Conservation (phyloP, 2,113 vertebrate genomes). For the Chaetops frenatus region DNA sequence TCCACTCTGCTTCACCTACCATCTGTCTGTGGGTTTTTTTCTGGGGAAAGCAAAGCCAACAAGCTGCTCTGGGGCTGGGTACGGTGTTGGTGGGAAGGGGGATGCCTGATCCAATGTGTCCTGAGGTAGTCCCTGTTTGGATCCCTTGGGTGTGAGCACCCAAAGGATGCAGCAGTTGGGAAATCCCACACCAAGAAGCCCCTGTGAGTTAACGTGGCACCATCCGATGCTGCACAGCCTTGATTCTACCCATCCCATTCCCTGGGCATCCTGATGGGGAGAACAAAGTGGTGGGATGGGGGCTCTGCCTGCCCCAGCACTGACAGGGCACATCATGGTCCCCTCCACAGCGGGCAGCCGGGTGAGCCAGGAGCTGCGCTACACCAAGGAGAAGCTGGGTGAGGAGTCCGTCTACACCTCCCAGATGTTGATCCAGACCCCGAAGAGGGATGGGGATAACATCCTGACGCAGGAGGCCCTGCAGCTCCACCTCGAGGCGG, state of each 20-base stretch:
- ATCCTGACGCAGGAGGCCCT: slow-evolving; percentile 91
- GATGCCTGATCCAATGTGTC: background rate
- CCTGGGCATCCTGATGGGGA: background rate
- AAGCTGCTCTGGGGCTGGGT: background rate
- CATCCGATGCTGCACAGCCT: fast-evolving
- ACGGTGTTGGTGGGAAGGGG: background rate
- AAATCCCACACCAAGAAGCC: background rate
- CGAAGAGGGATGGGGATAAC: slow-evolving; percentile 83
- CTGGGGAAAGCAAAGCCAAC: background rate
- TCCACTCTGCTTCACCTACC: fast-evolving
- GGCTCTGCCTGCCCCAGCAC: background rate
- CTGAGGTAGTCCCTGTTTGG: background rate
- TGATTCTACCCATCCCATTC: background rate
- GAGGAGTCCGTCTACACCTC: slow-evolving; percentile 93
- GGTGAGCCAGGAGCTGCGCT: slow-evolving; percentile 91
- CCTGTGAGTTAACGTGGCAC: background rate
- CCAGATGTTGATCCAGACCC: slow-evolving; percentile 96
- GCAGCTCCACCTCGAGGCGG: slow-evolving; percentile 90
- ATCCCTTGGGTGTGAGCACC: background rate
- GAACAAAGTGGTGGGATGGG: background rate
- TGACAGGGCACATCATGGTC: background rate
- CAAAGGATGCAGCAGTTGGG: background rate
- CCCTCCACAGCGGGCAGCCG: slow-evolving; percentile 83
- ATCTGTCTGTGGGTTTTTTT: background rate
- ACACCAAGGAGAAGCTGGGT: slow-evolving; percentile 96